phyloP scores from a whole-genome alignment of 2,888 invertebrate genomes.

The Balanococcus diminutus region DNA sequence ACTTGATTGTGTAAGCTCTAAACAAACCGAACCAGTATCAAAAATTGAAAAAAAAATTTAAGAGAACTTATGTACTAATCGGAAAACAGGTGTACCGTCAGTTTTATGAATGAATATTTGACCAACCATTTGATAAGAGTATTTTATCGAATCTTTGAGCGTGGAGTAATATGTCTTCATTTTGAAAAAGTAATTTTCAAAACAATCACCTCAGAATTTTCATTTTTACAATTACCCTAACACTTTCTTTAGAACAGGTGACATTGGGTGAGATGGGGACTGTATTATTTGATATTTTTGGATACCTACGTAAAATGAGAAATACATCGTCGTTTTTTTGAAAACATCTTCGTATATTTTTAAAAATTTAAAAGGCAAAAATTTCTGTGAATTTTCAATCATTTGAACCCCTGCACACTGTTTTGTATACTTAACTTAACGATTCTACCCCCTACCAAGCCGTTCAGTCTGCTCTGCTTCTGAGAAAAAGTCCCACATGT shows the following conservation, averaged over 20 bases:
- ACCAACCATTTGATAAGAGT: too few relatives aligned
- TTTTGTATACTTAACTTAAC: background rate
- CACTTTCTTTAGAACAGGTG: background rate
- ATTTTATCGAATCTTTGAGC: too few relatives aligned
- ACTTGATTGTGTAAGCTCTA: background rate
- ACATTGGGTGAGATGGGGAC: background rate
- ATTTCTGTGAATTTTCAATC: background rate
- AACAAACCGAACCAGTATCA: too few relatives aligned
- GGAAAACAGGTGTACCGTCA: too few relatives aligned
- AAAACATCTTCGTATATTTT: background rate
- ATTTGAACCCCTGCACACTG: background rate
- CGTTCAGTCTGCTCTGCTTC: background rate
- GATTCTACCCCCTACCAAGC: background rate
- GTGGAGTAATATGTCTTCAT: too few relatives aligned
- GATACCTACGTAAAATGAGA: background rate
- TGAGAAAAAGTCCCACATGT: background rate
- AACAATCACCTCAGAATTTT: too few relatives aligned
- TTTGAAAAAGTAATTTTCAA: too few relatives aligned
- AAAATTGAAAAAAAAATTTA: too few relatives aligned
- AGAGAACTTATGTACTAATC: too few relatives aligned
- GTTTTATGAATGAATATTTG: too few relatives aligned
- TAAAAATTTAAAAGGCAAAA: background rate
- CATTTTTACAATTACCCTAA: too few relatives aligned
- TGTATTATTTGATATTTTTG: background rate
- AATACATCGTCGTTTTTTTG: background rate